Base-by-base conservation (phyloP, 2,888 invertebrate genomes). In the Drosophila maculinotata region DNA sequence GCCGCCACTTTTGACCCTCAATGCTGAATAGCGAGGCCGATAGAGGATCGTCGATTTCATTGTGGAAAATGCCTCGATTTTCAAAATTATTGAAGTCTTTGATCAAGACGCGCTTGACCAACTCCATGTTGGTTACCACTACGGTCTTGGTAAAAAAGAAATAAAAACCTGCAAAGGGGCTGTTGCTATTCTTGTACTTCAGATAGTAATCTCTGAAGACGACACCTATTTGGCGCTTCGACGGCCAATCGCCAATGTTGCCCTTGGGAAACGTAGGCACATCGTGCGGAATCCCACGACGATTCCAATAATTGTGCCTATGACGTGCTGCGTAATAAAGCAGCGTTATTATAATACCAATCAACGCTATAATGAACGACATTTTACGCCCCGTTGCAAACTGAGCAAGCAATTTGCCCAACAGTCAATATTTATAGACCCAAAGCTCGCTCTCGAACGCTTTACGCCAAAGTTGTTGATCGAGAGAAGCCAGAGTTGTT, bases 1-100 rank as follows among this genome's bases (percentile, higher is more conserved):
- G 83, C 30, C 88, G 89, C 92, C 92, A 92, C 56, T 88, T 89
- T 2, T 75, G 76, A 3, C 90, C 91, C 52, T 92, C 91, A 62
- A 92, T 76, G 38, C 77, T 83, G 48, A 92, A 90, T 10, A 92
- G 36, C 0, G 88, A 83, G 0, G 80, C 90, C 0, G 90, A 89
- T 0, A 92, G 66, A 0, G 92, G 92, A 73, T 92, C 92, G 15
- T 87, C 84, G 3, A 70, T 44, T 53, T 86, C 89, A 38, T 91
- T 90, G 20, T 72, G 60, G 53, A 83, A 90, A 9, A 89, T 7
- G 0, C 88, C 90, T 0, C 90, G 89, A 45, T 89, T 83, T 33
- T 80, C 82, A 14, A 91, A 90, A 9, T 88, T 77, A 25, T 72
- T 76, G 6, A 91, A 91, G 28, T 91, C 90, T 38, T 81, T 89